Conservation (phyloP, 2,888 invertebrate genomes). For the Plutella xylostella region DNA sequence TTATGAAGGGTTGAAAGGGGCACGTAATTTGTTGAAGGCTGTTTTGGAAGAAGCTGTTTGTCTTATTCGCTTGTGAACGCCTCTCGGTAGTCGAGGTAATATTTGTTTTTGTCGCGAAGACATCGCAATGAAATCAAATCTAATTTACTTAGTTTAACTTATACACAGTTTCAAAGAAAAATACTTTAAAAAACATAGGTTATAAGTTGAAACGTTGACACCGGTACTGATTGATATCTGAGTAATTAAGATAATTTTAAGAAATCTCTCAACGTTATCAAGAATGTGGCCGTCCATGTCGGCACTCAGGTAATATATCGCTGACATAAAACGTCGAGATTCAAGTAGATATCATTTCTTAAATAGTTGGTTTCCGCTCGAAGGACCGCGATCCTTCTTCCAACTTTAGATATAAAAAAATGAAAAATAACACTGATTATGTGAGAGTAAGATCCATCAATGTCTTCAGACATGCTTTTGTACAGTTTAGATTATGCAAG, state of each 20-base stretch:
- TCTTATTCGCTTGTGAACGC: conserved; percentile 17
- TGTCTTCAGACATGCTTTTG: conserved; percentile 26
- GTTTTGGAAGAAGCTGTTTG: conserved; percentile 18
- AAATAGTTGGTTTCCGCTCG: conserved; percentile 56
- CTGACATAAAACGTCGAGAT: conserved; percentile 62
- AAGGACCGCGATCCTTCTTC: conserved; percentile 36
- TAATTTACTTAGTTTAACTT: too few relatives aligned
- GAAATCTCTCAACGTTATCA: conserved; percentile 54
- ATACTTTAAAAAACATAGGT: too few relatives aligned
- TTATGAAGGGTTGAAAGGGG: conserved; percentile 34
- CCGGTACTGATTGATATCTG: conserved; percentile 53
- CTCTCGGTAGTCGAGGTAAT: conserved; percentile 14
- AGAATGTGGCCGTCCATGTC: conserved; percentile 42
- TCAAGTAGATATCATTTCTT: conserved; percentile 53
- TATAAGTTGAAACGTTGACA: conserved; percentile 45
- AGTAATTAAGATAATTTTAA: conserved; percentile 61
- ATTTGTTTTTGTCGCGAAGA: too few relatives aligned
- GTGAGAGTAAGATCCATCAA: conserved; percentile 46
- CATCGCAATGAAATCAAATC: too few relatives aligned
- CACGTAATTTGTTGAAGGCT: conserved; percentile 14
- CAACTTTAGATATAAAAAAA: conserved; percentile 40
- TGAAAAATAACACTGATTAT: conserved; percentile 55
- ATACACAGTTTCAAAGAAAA: neutral
- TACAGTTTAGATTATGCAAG: too few relatives aligned
- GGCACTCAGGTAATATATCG: conserved; percentile 56